Percentiles rank a stretch among this genome's conserved stretches.
Evolutionary conservation across 2,113 vertebrate species (phyloP).

Genomic region (Thryonomys swinderianus): DNA sequence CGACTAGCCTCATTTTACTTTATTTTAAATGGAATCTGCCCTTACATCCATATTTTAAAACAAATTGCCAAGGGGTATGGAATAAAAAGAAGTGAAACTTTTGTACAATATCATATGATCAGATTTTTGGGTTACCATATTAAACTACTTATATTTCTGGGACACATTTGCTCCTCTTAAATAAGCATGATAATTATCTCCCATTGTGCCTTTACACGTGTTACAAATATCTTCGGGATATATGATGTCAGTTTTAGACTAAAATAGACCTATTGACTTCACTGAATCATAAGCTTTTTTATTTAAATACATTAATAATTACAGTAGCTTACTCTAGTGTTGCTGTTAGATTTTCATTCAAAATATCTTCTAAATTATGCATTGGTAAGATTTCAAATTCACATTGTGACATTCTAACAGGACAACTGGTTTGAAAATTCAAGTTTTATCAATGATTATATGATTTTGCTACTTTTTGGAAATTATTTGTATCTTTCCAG

Average conservation of each 20-base stretch:
- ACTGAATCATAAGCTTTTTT: constrained; percentile 4
- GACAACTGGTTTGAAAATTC: constrained; percentile 10
- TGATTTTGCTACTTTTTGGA: constrained; percentile 6
- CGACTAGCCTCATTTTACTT: neutral
- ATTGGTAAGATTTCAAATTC: constrained; percentile 2
- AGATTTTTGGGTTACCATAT: neutral
- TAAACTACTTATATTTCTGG: constrained; percentile 34
- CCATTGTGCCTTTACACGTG: neutral
- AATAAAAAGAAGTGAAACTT: neutral
- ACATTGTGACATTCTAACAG: constrained; percentile 3
- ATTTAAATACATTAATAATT: constrained; percentile 38
- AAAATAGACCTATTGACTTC: constrained; percentile 4
- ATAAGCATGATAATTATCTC: neutral
- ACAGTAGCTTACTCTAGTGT: neutral
- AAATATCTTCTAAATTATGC: neutral
- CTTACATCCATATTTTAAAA: constrained; percentile 50
- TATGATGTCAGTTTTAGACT: constrained; percentile 29
- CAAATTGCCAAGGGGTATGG: neutral
- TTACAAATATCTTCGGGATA: neutral
- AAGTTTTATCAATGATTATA: constrained; percentile 3
- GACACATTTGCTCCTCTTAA: neutral
- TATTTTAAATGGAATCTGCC: constrained; percentile 15
- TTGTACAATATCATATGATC: constrained; percentile 36
- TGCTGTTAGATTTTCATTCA: constrained; percentile 7
- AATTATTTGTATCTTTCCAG: constrained; percentile 4